phyloP scores from a whole-genome alignment of 2,888 invertebrate genomes.

The Trachelus stipa region DNA sequence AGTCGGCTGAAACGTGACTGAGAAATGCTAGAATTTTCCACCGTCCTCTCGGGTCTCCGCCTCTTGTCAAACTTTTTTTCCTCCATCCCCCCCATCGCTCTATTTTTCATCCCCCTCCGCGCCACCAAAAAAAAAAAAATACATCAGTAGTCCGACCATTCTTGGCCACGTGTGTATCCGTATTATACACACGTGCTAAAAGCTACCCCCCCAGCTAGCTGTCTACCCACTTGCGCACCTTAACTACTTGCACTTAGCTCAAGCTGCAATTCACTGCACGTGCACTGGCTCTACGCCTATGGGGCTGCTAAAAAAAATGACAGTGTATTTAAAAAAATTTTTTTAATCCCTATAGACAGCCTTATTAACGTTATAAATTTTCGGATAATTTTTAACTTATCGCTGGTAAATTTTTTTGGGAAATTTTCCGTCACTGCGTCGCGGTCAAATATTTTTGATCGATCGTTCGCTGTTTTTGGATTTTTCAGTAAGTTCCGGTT shows the following conservation, averaged over 20 bases:
- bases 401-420: too few species aligned
- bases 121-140: not conserved
- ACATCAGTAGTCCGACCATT: not conserved
- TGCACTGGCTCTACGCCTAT: not conserved
- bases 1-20: not conserved
- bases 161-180: not conserved
- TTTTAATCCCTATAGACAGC: too few species aligned
- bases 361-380: too few species aligned
- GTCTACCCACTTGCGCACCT: not conserved
- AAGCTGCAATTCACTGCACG: not conserved
- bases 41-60: not conserved
- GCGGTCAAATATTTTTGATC: not conserved
- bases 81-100: not conserved
- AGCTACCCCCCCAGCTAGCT: not conserved
- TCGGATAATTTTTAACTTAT: too few species aligned
- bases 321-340: not conserved
- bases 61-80: not conserved
- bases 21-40: constrained; percentile 2
- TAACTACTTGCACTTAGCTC: not conserved
- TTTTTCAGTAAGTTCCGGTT: not conserved
- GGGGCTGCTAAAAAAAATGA: not conserved
- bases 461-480: not conserved
- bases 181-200: not conserved
- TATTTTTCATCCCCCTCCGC: not conserved
- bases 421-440: not conserved